Evolutionary conservation across 2,113 vertebrate genomes (phyloP).

Genomic region (Chaenogobius annularis): DNA sequence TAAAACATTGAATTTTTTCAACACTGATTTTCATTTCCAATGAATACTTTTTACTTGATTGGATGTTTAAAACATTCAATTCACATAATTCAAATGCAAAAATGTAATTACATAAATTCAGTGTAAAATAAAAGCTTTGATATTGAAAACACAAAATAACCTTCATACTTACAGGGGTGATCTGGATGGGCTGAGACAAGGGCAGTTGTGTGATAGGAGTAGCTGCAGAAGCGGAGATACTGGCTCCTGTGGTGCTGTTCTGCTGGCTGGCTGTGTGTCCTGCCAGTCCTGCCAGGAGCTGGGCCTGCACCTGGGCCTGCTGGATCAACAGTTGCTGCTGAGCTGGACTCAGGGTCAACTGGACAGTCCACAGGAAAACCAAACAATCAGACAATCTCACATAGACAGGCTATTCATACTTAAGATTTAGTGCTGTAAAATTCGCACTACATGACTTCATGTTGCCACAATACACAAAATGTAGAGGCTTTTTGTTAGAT

Average conservation of each 20-base stretch:
- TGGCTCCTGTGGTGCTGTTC: slow-evolving; percentile 93
- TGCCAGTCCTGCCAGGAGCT: slow-evolving; percentile 91
- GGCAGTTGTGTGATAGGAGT: slow-evolving; percentile 97
- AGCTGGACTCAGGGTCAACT: slow-evolving; percentile 94
- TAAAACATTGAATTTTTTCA: too few relatives aligned
- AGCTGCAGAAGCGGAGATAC: slow-evolving; percentile 97
- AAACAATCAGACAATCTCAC: slow-evolving; percentile 1
- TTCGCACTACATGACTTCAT: slow-evolving; percentile 5
- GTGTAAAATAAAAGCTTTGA: too few relatives aligned
- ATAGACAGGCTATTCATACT: not conserved
- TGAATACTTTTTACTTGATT: too few relatives aligned
- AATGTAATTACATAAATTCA: too few relatives aligned
- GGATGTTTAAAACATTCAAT: too few relatives aligned
- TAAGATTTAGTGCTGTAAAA: not conserved
- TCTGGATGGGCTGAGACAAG: slow-evolving; percentile 96
- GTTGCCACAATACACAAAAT: slow-evolving; percentile 20
- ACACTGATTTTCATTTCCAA: too few relatives aligned
- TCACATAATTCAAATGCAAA: too few relatives aligned
- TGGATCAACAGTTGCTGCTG: slow-evolving; percentile 97
- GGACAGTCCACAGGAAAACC: slow-evolving; percentile 13
- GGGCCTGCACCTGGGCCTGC: slow-evolving; percentile 97
- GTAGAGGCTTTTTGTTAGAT: too few relatives aligned
- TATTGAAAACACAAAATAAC: too few relatives aligned
- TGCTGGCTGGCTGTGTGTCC: slow-evolving; percentile 97
- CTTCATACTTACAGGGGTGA: slow-evolving; percentile 80